Evolutionary conservation across 2,888 invertebrate genomes (phyloP).

Genomic region (Hedychridium roseum): DNA sequence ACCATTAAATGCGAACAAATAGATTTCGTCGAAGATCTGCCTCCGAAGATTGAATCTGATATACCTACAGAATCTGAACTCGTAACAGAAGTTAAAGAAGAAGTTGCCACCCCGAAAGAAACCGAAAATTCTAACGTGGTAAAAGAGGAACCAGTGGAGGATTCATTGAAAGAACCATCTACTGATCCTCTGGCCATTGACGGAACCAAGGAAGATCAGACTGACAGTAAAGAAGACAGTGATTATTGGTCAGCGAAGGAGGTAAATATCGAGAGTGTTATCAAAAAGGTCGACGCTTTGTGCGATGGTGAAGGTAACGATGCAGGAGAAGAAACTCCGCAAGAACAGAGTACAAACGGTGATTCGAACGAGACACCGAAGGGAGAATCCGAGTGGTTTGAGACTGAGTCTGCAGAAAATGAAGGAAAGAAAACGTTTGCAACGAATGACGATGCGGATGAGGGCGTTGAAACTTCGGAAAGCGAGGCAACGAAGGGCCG

Average conservation of each 20-base stretch:
- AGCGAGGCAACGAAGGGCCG: constrained; percentile 56
- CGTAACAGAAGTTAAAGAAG: constrained; percentile 37
- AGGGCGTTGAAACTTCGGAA: constrained; percentile 57
- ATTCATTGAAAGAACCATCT: constrained; percentile 45
- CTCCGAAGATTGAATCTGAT: constrained; percentile 36
- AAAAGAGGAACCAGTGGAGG: constrained; percentile 47
- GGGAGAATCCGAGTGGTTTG: constrained; percentile 56
- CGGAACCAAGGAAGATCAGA: constrained; percentile 62
- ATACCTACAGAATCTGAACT: constrained; percentile 34
- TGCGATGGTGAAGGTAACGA: constrained; percentile 64
- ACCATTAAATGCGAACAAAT: constrained; percentile 12
- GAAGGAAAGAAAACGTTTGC: constrained; percentile 51
- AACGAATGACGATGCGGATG: constrained; percentile 56
- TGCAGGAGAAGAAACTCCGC: constrained; percentile 42
- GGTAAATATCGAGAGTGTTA: constrained; percentile 82
- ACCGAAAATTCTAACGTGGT: constrained; percentile 42
- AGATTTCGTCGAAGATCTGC: constrained; percentile 1
- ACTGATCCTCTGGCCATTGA: constrained; percentile 53
- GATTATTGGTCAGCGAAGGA: constrained; percentile 84
- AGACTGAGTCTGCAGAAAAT: constrained; percentile 43
- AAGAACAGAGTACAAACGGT: constrained; percentile 35
- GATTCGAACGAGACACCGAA: constrained; percentile 44
- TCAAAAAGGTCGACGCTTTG: constrained; percentile 78
- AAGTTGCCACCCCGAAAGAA: constrained; percentile 33
- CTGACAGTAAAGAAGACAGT: constrained; percentile 72